Evolutionary conservation across 2,888 invertebrate genomes (phyloP).

Genomic region (Cabera pusaria): DNA sequence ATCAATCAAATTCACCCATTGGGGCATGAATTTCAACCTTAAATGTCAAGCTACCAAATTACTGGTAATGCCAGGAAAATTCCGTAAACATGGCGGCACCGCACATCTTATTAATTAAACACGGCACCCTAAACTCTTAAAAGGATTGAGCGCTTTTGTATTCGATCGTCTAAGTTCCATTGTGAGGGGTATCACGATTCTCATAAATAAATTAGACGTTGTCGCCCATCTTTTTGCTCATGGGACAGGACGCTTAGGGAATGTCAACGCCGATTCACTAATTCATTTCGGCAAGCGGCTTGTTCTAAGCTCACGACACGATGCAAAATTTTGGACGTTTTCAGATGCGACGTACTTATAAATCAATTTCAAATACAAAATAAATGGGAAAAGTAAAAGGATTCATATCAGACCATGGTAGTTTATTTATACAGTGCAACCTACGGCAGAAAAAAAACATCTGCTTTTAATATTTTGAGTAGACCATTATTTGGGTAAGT

Average conservation of each 20-base stretch:
- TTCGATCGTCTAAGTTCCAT: constrained; percentile 53
- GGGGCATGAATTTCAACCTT: too few species aligned
- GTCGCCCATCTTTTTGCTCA: constrained; percentile 64
- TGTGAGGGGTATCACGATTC: constrained; percentile 58
- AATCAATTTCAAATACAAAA: too few species aligned
- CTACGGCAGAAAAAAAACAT: too few species aligned
- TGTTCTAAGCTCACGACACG: constrained; percentile 46
- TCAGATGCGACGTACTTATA: too few species aligned
- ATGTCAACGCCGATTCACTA: constrained; percentile 76
- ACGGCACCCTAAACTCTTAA: constrained; percentile 37
- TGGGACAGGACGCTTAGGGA: constrained; percentile 57
- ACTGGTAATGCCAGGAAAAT: neutral
- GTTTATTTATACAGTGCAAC: too few species aligned
- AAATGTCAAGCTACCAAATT: neutral
- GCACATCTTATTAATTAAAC: constrained; percentile 41
- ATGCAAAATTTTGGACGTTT: too few species aligned
- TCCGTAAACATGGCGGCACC: neutral
- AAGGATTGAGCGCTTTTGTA: constrained; percentile 49
- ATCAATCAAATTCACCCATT: too few species aligned
- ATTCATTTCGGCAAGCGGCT: constrained; percentile 68
- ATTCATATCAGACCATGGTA: too few species aligned
- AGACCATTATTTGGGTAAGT: too few species aligned
- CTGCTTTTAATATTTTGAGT: too few species aligned
- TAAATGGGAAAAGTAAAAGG: too few species aligned
- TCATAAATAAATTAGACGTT: constrained; percentile 77